Base-by-base conservation (phyloP, 2,888 invertebrate species). In the Theodoxus fluviatilis region DNA sequence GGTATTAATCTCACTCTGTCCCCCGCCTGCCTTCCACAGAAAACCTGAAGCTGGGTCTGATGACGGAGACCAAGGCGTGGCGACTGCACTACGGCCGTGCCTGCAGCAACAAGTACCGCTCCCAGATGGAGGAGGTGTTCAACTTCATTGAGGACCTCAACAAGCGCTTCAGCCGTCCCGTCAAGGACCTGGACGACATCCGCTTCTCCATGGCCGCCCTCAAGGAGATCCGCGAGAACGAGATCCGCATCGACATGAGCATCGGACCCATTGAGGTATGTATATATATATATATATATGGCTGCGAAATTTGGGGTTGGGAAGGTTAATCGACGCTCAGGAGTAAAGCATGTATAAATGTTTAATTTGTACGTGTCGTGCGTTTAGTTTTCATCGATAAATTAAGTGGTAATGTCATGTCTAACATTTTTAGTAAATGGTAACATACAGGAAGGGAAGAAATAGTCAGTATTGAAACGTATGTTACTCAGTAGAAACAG, bases 221-320 rank as follows among this genome's bases (percentile, higher is more conserved):
- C 72, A 93, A 94, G 84, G 96, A 96, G 87, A 95, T 96, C 69
- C 90, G 97, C 4, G 96, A 96, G 79, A 94, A 95, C 84, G 97
- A 98, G 88, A 95, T 97, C 25, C 95, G 96, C 81, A 95, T 97
- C 93, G 97, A 98, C 83, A 89, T 96, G 65, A 92, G 92, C 83
- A 96, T 98, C 72, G 94, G 94, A 82, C 96, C 97, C 0, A 94
- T 97, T 75, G 97, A 97, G 90, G 94, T 85, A 67, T 63, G 69
- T 59, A 2, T 55, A 38, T 22, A 18, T 15, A 38, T n/a, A 25
- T n/a, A n/a, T n/a, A n/a, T n/a, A n/a, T n/a, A n/a, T n/a, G n/a
- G n/a, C n/a, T n/a, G n/a, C n/a, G n/a, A n/a, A n/a, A n/a, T n/a
- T n/a, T n/a, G n/a, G n/a, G n/a, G n/a, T n/a, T n/a, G n/a, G n/a